Evolutionary conservation across 35 echinoderm and acorn worm species (phyloP).

Genomic region (Nesometra sesokonis): DNA sequence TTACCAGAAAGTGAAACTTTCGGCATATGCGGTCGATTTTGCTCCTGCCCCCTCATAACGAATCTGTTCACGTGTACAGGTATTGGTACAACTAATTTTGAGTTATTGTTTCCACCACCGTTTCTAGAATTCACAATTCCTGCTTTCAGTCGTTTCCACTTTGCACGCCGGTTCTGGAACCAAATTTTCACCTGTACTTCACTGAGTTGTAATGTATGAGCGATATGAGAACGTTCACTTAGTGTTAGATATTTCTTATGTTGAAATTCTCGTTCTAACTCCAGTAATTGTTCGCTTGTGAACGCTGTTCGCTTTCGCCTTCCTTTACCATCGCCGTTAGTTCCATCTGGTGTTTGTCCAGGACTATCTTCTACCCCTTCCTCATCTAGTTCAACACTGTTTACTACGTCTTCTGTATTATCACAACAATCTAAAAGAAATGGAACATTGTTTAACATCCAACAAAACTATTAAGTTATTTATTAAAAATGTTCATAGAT

Average conservation of each 20-base stretch:
- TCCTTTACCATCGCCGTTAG: constrained; percentile 30
- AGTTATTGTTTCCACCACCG: constrained; percentile 15
- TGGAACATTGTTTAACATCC: no score
- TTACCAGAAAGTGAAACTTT: neutral
- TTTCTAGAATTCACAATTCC: constrained; percentile 18
- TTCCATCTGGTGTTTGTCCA: neutral
- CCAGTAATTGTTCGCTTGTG: constrained; percentile 67
- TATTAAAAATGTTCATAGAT: no score
- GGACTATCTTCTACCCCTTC: neutral
- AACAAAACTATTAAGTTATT: no score
- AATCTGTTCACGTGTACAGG: constrained; percentile 72
- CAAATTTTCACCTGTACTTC: constrained; percentile 79
- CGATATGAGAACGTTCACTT: constrained; percentile 73
- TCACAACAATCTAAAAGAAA: neutral
- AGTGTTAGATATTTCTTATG: constrained; percentile 73
- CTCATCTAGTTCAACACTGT: neutral
- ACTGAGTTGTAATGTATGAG: constrained; percentile 51
- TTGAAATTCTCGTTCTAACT: constrained; percentile 69
- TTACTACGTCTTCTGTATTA: neutral
- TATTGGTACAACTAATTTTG: constrained; percentile 71
- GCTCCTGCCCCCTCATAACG: constrained; percentile 63
- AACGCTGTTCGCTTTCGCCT: constrained; percentile 66
- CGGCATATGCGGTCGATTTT: constrained; percentile 38
- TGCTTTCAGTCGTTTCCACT: constrained; percentile 72
- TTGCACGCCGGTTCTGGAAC: constrained; percentile 71